A percentile compares a stretch with the other conserved stretches of the same genome.
Conservation (phyloP, 2,113 vertebrate genomes). For the Pygoscelis adeliae region DNA sequence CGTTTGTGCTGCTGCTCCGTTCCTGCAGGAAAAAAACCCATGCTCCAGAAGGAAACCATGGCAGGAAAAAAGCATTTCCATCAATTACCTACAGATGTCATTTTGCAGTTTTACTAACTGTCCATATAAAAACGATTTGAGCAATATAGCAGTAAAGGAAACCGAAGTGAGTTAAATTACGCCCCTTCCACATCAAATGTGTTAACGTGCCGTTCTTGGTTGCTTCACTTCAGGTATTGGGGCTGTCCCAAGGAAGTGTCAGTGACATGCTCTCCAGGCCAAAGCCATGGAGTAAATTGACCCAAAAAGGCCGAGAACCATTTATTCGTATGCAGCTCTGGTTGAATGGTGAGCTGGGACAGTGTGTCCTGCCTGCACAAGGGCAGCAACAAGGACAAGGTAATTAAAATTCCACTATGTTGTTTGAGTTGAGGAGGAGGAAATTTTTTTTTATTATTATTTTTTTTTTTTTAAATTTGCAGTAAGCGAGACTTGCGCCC, state of each 20-base stretch:
- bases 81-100: background rate
- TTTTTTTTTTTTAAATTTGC: background rate
- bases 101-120: background rate
- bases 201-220: constrained; percentile 53
- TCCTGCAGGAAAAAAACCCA: background rate
- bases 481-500: background rate
- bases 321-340: constrained; percentile 97
- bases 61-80: background rate
- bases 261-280: constrained; percentile 93
- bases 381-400: constrained; percentile 85
- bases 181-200: background rate
- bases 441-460: background rate
- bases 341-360: constrained; percentile 94
- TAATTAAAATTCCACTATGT: constrained; percentile 71
- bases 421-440: constrained; percentile 56
- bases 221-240: constrained; percentile 82
- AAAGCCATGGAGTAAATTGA: constrained; percentile 95
- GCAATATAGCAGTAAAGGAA: background rate
- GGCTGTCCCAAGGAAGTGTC: constrained; percentile 92
- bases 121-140: background rate
- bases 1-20: background rate
- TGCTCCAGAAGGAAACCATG: background rate
- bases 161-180: background rate
- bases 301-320: constrained; percentile 93
- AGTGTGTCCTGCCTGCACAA: constrained; percentile 84